Percentiles rank a stretch among this genome's conserved stretches.
Evolutionary conservation across 2,797 vertebrate genomes (phyloP).

Genomic region (Enteromius paludinosus): DNA sequence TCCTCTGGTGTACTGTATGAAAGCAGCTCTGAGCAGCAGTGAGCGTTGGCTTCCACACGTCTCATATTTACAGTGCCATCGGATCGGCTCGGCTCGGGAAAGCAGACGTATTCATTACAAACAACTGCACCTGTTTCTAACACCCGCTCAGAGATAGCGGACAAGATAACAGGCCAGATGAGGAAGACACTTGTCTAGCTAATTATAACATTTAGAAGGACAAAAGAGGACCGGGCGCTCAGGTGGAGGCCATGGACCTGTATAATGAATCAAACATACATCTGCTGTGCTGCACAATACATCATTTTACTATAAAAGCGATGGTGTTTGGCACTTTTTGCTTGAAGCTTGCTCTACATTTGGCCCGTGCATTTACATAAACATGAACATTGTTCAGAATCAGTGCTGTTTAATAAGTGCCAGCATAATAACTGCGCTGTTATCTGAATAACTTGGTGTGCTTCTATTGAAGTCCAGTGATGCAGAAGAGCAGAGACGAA

Average conservation of each 20-base stretch:
- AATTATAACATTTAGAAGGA: constrained; percentile 83
- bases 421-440: background rate
- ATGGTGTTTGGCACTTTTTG: background rate
- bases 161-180: constrained; percentile 70
- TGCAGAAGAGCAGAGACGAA: constrained; percentile 42
- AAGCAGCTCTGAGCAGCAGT: constrained; percentile 30
- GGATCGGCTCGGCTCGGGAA: constrained; percentile 59
- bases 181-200: constrained; percentile 75
- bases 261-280: background rate
- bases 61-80: constrained; percentile 57
- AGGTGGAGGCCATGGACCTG: constrained; percentile 55
- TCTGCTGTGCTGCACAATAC: background rate
- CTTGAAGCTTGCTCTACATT: background rate
- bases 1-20: constrained; percentile 23
- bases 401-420: constrained; percentile 1
- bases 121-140: constrained; percentile 77
- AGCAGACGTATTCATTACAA: constrained; percentile 79
- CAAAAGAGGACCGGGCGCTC: constrained; percentile 74
- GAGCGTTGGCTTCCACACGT: constrained; percentile 44
- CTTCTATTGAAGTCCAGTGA: constrained; percentile 10
- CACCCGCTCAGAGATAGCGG: constrained; percentile 71
- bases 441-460: background rate
- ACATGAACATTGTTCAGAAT: background rate
- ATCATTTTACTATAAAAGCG: background rate
- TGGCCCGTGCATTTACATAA: background rate